These are phyloP conservation scores for Thera obeliscata DNA, from an alignment of 2,888 invertebrate genomes.

Conservation along the genomic window DNA sequence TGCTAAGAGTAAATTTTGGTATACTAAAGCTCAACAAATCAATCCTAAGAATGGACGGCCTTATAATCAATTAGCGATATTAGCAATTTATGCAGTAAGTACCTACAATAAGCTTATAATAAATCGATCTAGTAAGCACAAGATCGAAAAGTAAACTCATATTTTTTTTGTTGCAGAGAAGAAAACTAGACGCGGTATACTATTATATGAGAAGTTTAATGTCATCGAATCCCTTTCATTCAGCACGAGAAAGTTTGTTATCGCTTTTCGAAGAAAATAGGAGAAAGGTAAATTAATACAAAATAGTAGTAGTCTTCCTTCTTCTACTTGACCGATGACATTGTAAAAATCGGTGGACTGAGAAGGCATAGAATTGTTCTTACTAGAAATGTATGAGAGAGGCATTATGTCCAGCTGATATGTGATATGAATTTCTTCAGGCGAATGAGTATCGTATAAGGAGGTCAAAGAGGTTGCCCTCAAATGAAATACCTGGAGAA, in stretches of 20 bases:
- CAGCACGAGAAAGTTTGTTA: constrained; percentile 95
- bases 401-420: too few relatives aligned
- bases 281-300: constrained; percentile 87
- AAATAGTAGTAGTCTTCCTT: background rate
- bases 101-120: constrained; percentile 6
- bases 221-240: constrained; percentile 96
- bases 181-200: constrained; percentile 98
- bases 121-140: background rate
- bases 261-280: constrained; percentile 96
- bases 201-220: constrained; percentile 97
- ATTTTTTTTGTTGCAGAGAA: constrained; percentile 86
- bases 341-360: too few relatives aligned
- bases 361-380: too few relatives aligned
- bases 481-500: too few relatives aligned
- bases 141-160: background rate
- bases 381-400: too few relatives aligned
- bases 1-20: constrained; percentile 90
- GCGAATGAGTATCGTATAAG: too few relatives aligned
- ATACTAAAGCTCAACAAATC: constrained; percentile 96
- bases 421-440: too few relatives aligned
- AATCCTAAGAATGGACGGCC: constrained; percentile 98
- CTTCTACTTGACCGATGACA: too few relatives aligned
- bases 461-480: too few relatives aligned
- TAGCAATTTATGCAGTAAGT: constrained; percentile 92
- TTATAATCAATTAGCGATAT: constrained; percentile 96